Evolutionary conservation across 2,113 vertebrate genomes (phyloP).

Genomic region (Gobius niger): DNA sequence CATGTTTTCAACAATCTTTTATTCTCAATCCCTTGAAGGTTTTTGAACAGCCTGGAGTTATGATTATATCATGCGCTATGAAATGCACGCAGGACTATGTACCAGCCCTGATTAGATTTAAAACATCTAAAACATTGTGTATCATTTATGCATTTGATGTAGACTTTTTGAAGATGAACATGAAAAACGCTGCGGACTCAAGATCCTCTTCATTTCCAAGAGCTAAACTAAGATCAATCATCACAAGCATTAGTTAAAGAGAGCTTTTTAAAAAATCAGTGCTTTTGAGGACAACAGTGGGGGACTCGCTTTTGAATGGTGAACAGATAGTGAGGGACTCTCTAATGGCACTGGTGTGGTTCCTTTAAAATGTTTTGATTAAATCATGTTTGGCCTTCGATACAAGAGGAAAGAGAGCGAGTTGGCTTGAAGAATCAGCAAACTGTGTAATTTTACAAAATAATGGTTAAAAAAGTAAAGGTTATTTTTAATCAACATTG

Average conservation of each 20-base stretch:
- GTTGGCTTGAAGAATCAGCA: not conserved
- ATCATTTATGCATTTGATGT: not conserved
- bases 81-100: not conserved
- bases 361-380: not conserved
- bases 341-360: not conserved
- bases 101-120: not conserved
- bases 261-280: not conserved
- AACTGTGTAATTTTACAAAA: no score
- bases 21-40: not conserved
- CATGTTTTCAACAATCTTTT: no score
- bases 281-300: not conserved
- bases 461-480: no score
- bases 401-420: not conserved
- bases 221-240: constrained; percentile 5
- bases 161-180: constrained; percentile 13
- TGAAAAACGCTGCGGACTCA: not conserved
- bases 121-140: constrained; percentile 18
- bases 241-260: not conserved
- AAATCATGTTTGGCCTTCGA: not conserved
- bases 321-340: not conserved
- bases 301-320: not conserved
- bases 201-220: not conserved
- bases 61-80: not conserved
- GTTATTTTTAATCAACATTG: no score
- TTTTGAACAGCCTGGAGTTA: not conserved